Evolutionary conservation across 2,797 vertebrate species (phyloP), one percentile per base, ranked within the genome.

Genomic region (Neosilurus hyrtlii): DNA sequence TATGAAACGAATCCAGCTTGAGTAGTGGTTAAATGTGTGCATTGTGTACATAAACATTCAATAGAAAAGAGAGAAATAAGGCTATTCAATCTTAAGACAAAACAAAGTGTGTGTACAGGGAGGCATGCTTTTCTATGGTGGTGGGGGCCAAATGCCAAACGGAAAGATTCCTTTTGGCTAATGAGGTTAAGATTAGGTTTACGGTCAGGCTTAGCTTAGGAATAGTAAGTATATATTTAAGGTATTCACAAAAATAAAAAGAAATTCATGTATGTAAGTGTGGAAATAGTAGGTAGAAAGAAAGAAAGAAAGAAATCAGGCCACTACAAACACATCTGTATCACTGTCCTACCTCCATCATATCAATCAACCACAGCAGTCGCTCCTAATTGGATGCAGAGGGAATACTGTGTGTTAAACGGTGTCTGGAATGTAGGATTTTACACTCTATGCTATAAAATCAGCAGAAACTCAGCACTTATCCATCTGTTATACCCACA

Each of bases 311-410:
- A 37, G 65, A 26, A 66, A 52, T 63, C 75, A 77, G 52, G 22
- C 77, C 84, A 52, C 81, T 73, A 86, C 79, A 66, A 83, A 84
- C 62, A 10, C 18, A 71, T 16, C 5, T 7, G 22, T 84, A 80
- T 86, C 43, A 87, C 75, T 84, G 85, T 92, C 93, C 94, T 97
- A 99, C 97, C 97, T 99, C 97, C 97, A 99, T 99, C 93, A 99
- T 96, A 95, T 99, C 98, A 95, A 99, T 97, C 83, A 99, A 95
- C 97, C 97, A 99, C 86, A 99, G 94, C 89, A 99, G 96, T 83
- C 97, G 94, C 90, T 99, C 97, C 97, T 93, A 87, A 70, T 82
- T 85, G 73, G 88, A 88, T 90, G 79, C 86, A 1, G 26, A 67
- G 81, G 85, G 84, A 62, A 2, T 80, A 89, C 18, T 73, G 84